Base-by-base conservation (phyloP, 1,140 invertebrate genomes). In the Eubasilissa regina region DNA sequence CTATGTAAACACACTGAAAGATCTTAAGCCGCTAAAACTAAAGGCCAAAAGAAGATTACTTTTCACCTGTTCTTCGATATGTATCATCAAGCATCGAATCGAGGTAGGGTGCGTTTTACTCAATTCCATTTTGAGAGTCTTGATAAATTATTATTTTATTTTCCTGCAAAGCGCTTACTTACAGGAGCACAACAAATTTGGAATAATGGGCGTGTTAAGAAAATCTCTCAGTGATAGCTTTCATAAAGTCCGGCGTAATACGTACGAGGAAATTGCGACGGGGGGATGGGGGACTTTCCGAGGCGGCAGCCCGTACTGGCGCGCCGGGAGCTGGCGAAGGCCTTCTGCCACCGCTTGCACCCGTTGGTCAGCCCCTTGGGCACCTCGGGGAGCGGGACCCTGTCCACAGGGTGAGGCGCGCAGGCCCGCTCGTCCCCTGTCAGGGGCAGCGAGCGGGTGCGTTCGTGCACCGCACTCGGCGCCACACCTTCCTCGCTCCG, bases 401-500 rank as follows among this genome's bases (percentile, higher is more conserved):
- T 80, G 3, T 79, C 79, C 60, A 85, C 84, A 47, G 92, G 90
- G 48, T 93, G 86, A 3, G 86, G 90, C 90, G 83, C 92, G 87
- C 84, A 93, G 90, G 84, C 93, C 88, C 79, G 86, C 87, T 83
- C 88, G 84, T 88, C 90, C 8, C 87, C 87, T 66, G 90, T 90
- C 82, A 93, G 86, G 78, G 92, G 92, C 85, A 92, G 91, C 84
- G 92, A 93, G 85, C 92, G 86, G 80, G 92, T 93, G 87, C 92
- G 89, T 86, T 92, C 91, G 87, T 93, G 92, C 83, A 84, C 86
- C 35, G 87, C 85, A 74, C 81, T 85, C 66, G 85, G 81, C 21
- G 85, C 77, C 48, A 12, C 56, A 15, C 47, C 35, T 13, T 77
- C 70, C 13, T 73, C 74, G 12, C 86, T 80, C 80, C 83, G 74